Base-by-base conservation (phyloP, 2,888 invertebrate species). In the Embidobia sp. region DNA sequence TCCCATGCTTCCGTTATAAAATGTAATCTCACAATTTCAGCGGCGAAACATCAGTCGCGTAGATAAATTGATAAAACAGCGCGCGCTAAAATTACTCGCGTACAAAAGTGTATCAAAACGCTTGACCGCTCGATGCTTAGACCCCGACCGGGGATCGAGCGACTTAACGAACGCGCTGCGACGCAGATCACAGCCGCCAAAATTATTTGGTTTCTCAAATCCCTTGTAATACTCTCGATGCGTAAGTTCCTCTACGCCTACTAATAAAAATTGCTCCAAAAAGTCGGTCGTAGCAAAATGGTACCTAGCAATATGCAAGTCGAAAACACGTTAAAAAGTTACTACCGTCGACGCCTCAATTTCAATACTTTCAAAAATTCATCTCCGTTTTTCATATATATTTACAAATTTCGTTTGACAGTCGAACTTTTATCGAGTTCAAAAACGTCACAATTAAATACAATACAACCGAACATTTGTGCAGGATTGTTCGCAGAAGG, bases 181-280 rank as follows among this genome's bases (percentile, higher is more conserved):
- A 59, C 49, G 27, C 7, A 7, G n/a, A 73, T 37, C 40, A 55
- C 26, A 4, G 16, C 11, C 46, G 49, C 19, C 27, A 37, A 55
- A 57, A 73, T 72, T 64, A 73, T 73, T 73, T 73, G 73, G 73
- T 73, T 57, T 61, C 29, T 59, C 7, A 53, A 63, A 63, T 44
- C 49, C 10, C 35, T 55, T 63, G 6, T 22, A 53, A 63, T 63
- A 72, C 61, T 64, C 26, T 53, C 40, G 26, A 59, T 11, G 61
- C 40, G 19, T 49, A 48, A 29, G 3, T 51, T 69, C 33, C 16
- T 8, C 7, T 46, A 29, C 40, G 33, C 44, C 33, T 27, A 31
- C 26, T 19, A 19, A 37, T 55, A 63, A 72, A 74, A 66, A 67
- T 67, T 59, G 57, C 31, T 48, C 13, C 22, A 46, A 66, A 66